These are phyloP conservation scores for Drosophila insularis DNA, from an alignment of 1,140 invertebrate species.

Conservation along the genomic window DNA sequence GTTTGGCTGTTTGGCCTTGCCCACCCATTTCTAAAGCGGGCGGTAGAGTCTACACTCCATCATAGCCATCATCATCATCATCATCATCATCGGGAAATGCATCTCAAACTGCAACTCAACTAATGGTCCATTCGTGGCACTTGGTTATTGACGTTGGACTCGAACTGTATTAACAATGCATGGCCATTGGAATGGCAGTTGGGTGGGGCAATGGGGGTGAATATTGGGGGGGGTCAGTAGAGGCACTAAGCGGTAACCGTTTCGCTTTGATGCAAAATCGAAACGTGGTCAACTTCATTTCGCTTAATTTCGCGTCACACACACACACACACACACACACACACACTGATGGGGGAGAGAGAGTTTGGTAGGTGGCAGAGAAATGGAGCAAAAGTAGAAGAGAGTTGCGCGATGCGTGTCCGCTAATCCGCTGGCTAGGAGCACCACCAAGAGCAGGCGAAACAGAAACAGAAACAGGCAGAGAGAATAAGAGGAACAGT, in stretches of 20 bases:
- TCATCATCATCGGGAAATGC: constrained; percentile 51
- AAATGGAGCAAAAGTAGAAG: constrained; percentile 9
- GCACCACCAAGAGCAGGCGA: background rate
- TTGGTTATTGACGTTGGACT: constrained; percentile 79
- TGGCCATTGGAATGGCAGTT: constrained; percentile 39
- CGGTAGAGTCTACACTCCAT: too few species aligned
- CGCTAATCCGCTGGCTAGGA: constrained; percentile 59
- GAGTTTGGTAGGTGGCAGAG: background rate
- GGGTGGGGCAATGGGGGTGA: background rate
- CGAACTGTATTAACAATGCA: constrained; percentile 79
- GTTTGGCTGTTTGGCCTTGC: too few species aligned
- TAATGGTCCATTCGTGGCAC: constrained; percentile 81
- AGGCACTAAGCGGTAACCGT: constrained; percentile 46
- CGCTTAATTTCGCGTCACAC: constrained; percentile 75
- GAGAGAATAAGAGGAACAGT: background rate
- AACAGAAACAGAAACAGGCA: background rate
- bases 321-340: constrained; percentile 37
- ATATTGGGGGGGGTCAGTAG: background rate
- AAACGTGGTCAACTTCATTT: constrained; percentile 81
- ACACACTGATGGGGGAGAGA: background rate
- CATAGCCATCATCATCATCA: constrained; percentile 9
- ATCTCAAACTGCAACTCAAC: constrained; percentile 62
- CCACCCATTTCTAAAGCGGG: too few species aligned
- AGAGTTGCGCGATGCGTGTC: constrained; percentile 36
- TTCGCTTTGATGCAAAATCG: constrained; percentile 79